phyloP scores from a whole-genome alignment of 1,140 invertebrate species.

The Lepidotrigona ventralis region DNA sequence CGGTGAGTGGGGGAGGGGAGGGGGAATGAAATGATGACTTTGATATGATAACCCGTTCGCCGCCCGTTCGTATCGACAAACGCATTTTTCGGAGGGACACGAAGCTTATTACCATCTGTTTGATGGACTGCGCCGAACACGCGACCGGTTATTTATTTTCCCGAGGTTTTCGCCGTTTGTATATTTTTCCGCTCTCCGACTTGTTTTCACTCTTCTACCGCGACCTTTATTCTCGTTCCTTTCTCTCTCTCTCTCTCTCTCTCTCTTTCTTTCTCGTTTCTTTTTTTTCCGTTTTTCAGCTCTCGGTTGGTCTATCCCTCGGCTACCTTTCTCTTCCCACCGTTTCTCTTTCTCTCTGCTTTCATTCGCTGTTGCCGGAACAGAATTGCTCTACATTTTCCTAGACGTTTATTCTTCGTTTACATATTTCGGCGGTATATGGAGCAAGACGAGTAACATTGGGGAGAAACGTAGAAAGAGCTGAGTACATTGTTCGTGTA shows the following conservation, averaged over 20 bases:
- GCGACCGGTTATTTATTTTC: neutral
- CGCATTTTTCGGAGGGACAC: neutral
- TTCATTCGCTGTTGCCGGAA: neutral
- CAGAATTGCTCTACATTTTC: neutral
- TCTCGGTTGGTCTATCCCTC: neutral
- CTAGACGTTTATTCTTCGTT: neutral
- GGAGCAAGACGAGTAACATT: too few relatives aligned
- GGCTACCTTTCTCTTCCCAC: too few relatives aligned
- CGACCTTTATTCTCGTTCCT: neutral
- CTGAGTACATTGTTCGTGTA: too few relatives aligned
- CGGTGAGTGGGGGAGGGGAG: neutral
- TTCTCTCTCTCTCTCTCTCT: neutral
- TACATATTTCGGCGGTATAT: neutral
- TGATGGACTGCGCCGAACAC: neutral
- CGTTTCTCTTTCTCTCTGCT: neutral
- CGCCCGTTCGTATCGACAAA: slow-evolving; percentile 37
- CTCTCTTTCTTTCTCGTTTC: neutral
- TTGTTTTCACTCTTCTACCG: neutral
- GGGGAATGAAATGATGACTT: slow-evolving; percentile 5
- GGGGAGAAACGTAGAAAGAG: too few relatives aligned
- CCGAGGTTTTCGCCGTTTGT: neutral
- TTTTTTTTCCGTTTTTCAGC: neutral
- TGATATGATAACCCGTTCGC: slow-evolving; percentile 28
- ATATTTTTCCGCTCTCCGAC: neutral
- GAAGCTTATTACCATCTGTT: slow-evolving; percentile 27